Evolutionary conservation across 2,113 vertebrate species (phyloP).

Genomic region (Ursus arctos): DNA sequence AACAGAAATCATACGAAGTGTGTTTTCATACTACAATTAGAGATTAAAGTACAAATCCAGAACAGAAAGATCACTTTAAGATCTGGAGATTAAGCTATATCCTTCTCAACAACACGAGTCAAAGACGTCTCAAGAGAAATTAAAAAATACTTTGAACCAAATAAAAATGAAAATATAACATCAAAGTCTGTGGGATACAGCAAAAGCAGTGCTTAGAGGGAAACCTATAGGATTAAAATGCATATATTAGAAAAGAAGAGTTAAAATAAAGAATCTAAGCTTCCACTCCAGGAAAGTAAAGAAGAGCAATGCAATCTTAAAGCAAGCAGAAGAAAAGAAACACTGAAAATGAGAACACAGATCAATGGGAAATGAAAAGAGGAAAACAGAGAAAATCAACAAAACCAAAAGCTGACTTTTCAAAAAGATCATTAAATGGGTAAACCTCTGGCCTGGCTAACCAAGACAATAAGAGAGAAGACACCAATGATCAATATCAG

Average conservation of each 20-base stretch:
- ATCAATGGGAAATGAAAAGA: background rate
- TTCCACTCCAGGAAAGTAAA: background rate
- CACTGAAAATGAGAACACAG: background rate
- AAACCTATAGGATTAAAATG: background rate
- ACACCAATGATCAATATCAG: background rate
- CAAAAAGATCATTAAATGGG: background rate
- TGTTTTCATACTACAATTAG: background rate
- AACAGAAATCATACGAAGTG: background rate
- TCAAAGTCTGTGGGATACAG: background rate
- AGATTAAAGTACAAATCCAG: background rate
- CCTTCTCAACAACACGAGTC: background rate
- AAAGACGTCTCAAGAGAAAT: background rate
- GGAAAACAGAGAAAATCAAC: background rate
- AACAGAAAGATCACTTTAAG: background rate
- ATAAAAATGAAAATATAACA: background rate
- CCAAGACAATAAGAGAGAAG: background rate
- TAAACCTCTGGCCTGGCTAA: background rate
- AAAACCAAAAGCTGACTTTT: background rate
- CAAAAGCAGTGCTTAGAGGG: background rate
- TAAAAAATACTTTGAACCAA: background rate
- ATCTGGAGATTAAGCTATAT: background rate
- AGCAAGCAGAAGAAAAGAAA: background rate
- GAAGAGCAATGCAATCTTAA: background rate
- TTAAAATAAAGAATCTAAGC: background rate
- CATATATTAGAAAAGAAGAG: background rate